Conservation (phyloP, 2,113 vertebrate genomes). For the Percopsis transmontana region DNA sequence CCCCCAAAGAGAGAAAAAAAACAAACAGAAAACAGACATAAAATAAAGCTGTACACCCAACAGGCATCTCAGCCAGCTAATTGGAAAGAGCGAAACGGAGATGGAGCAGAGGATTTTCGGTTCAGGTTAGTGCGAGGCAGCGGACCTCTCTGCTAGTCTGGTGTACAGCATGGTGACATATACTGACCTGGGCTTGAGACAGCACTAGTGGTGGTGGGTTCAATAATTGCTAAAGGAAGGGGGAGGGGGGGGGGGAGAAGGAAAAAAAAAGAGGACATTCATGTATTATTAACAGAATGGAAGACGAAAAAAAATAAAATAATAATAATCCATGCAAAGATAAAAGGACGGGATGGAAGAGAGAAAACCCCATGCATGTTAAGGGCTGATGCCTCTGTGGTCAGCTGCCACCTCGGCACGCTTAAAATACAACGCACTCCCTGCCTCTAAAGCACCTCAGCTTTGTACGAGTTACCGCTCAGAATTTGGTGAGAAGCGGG, state of each 20-base stretch:
- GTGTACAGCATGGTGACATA: slow-evolving; percentile 86
- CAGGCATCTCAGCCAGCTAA: slow-evolving; percentile 76
- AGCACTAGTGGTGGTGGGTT: slow-evolving; percentile 96
- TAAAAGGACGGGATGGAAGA: slow-evolving; percentile 66
- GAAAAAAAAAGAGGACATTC: slow-evolving; percentile 88
- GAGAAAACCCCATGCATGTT: slow-evolving; percentile 55
- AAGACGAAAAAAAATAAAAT: slow-evolving; percentile 65
- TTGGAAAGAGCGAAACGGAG: slow-evolving; percentile 50
- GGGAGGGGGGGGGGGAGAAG: slow-evolving; percentile 73
- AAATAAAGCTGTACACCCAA: slow-evolving; percentile 76
- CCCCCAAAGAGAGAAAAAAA: slow-evolving; percentile 29
- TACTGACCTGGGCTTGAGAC: slow-evolving; percentile 99
- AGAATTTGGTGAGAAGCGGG: neutral
- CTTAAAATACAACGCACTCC: slow-evolving; percentile 40
- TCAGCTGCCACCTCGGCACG: slow-evolving; percentile 55
- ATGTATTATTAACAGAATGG: slow-evolving; percentile 93
- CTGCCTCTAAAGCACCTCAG: slow-evolving; percentile 14
- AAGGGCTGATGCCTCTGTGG: slow-evolving; percentile 38
- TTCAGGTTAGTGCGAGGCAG: slow-evolving; percentile 68
- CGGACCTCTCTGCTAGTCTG: slow-evolving; percentile 81
- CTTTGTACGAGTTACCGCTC: slow-evolving; percentile 36
- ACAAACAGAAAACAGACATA: slow-evolving; percentile 51
- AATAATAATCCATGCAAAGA: slow-evolving; percentile 66
- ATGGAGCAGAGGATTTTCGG: slow-evolving; percentile 67
- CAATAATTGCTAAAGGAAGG: slow-evolving; percentile 97